Percentiles rank a stretch among this genome's conserved stretches.
These are phyloP conservation scores for Eospalax fontanierii DNA, from an alignment of 2,797 vertebrate genomes.

Conservation along the genomic window DNA sequence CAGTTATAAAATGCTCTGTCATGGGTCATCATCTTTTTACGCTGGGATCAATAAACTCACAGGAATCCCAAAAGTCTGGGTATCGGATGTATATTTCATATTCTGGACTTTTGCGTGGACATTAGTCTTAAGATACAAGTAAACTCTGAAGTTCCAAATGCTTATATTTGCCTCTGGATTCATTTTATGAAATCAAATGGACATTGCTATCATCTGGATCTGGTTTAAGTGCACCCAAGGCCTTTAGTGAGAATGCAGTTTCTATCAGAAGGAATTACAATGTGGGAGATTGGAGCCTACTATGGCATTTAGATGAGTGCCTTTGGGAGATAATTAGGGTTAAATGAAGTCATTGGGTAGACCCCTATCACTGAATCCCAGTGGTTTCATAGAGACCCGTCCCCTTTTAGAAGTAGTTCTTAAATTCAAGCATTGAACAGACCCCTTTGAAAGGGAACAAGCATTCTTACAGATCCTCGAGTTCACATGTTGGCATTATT, in stretches of 20 bases:
- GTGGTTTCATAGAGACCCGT: too few species aligned
- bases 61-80: not conserved
- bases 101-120: not conserved
- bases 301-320: not conserved
- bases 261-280: too few species aligned
- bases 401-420: too few species aligned
- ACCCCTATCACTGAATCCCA: too few species aligned
- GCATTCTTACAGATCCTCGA: too few species aligned
- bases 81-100: fast-evolving
- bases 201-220: not conserved
- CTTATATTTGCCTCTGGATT: not conserved
- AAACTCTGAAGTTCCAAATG: not conserved
- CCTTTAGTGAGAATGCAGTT: not conserved
- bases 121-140: not conserved
- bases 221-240: too few species aligned
- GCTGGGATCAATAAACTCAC: not conserved
- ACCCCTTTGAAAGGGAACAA: too few species aligned
- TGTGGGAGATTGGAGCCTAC: not conserved
- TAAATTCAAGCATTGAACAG: too few species aligned
- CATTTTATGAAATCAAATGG: not conserved
- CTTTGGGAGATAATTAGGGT: not conserved
- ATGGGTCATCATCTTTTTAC: not conserved
- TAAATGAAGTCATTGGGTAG: too few species aligned
- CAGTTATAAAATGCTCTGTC: not conserved
- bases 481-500: too few species aligned